Conservation (phyloP, 1,140 invertebrate species). For the Subanguina moxae region DNA sequence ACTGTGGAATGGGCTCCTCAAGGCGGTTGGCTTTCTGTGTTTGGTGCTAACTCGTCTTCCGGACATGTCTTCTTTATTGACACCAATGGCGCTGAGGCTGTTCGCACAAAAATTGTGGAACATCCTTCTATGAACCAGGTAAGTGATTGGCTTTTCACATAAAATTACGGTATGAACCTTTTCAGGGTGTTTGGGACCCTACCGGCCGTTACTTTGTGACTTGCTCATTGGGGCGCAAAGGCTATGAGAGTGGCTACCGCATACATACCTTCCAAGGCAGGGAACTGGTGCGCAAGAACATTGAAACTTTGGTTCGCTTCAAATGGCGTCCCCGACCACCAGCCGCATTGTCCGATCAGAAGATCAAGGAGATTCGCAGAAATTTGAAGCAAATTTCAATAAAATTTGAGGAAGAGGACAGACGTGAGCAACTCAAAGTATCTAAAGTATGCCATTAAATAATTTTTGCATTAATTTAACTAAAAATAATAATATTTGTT, state of each 20-base stretch:
- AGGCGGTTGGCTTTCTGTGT: conserved; percentile 54
- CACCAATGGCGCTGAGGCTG: conserved; percentile 51
- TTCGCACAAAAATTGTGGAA: conserved; percentile 50
- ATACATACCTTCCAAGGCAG: conserved; percentile 91
- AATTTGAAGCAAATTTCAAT: conserved; percentile 94
- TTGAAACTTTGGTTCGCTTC: conserved; percentile 88
- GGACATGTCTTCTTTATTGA: conserved; percentile 56
- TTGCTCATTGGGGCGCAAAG: conserved; percentile 87
- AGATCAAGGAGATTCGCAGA: conserved; percentile 84
- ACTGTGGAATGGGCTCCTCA: conserved; percentile 48
- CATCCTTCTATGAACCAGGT: conserved; percentile 55
- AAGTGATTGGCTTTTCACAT: not conserved
- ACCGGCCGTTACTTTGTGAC: conserved; percentile 94
- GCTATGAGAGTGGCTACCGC: conserved; percentile 83
- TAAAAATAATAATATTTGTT: not conserved
- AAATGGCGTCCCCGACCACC: conserved; percentile 90
- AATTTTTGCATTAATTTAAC: not conserved
- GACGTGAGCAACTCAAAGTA: conserved; percentile 81
- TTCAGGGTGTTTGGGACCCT: conserved; percentile 84
- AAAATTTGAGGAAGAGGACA: conserved; percentile 92
- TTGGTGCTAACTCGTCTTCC: conserved; percentile 40
- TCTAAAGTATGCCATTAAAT: conserved; percentile 69
- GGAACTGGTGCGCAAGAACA: conserved; percentile 72
- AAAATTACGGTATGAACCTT: conserved; percentile 5
- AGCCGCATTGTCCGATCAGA: conserved; percentile 71